Base-by-base conservation (phyloP, 2,113 vertebrate species). In the Sarotherodon lohbergeri region DNA sequence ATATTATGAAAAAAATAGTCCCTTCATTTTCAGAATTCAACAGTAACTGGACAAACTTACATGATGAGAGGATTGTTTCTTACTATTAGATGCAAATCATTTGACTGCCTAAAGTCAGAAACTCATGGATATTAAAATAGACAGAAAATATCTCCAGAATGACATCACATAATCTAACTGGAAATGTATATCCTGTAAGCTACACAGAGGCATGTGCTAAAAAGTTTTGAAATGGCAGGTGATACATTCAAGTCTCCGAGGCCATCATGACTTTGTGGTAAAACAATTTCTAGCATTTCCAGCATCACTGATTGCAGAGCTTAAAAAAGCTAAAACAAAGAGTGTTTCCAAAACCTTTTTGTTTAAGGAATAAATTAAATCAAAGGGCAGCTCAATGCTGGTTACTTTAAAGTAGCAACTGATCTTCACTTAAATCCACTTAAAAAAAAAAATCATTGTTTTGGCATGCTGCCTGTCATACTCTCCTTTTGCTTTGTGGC, bases 401-500 rank as follows among this genome's bases (percentile, higher is more conserved):
- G 46, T 54, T 59, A 24, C 73, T 89, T 86, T 85, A 80, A 89
- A 81, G 36, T 13, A 85, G 29, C 83, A 39, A 55, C 80, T 79
- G 79, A 84, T 91, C 50, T 50, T 76, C 41, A 56, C 43, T 61
- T 68, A 36, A 61, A 50, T 88, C 76, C 54, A 82, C 27, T 29
- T 41, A 1, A 6, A 46, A 73, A 66, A 48, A 19, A 68, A 56
- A 12, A 19, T 48, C 12, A 59, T 27, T 68, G 16, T 27, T 83
- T 82, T 85, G 86, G 90, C 85, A 22, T 12, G 2, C 76, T 88
- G 87, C 85, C 92, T 86, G 55, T 63, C 48, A 17, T 83, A 43
- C 73, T 91, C 12, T 87, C 71, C 57, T 68, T 27, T 41, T 22
- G 76, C 88, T 91, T 59, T 85, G 83, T 89, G 85, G 54, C 52